Evolutionary conservation across 2,113 vertebrate species (phyloP), one percentile per base, ranked within the genome.

Genomic region (Cichladusa arquata): DNA sequence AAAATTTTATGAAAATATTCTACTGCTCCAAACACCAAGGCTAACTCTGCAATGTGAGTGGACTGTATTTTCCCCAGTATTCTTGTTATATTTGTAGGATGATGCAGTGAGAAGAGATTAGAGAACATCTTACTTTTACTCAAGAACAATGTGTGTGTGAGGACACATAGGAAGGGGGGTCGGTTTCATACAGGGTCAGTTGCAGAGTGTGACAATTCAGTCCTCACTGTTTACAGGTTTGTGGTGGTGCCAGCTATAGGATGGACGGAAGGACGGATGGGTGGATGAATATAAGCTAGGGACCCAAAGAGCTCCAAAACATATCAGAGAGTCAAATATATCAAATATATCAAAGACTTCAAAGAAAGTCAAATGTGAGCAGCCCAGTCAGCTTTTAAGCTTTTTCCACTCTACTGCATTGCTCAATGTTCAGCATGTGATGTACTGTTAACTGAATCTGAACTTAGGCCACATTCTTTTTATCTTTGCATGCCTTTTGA

Each of bases 81-180:
- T 42, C 25, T 53, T n/a, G 8, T 56, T 29, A 19, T 40, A 26
- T 69, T 34, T 91, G 13, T 69, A 50, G 50, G 12, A n/a, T 45
- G 24, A 42, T 72, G 6, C 15, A 79, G 40, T 61, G 40, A 65
- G 89, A 81, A 85, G 31, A 76, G 22, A 36, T 40, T 31, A 19
- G 18, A 74, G 19, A 71, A 13, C 20, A 25, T 8, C 13, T 36
- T 36, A 36, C 36, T 42, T 88, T 51, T 44, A 48, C 13, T 67
- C 28, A 67, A 51, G 69, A 91, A 33, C 6, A 19, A 45, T 45
- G 5, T 5, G 6, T 60, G 38, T 34, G 15, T 38, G 24, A 38
- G 45, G 3, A 3, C 9, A 28, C 7, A 2, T 5, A 51, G 15
- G 22, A 74, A 44, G 17, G 7, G 11, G 31, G 2, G 5, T 54